Evolutionary conservation across 2,888 invertebrate species (phyloP), one percentile per base, ranked within the genome.

Genomic region (Sphaeridia pumilis): DNA sequence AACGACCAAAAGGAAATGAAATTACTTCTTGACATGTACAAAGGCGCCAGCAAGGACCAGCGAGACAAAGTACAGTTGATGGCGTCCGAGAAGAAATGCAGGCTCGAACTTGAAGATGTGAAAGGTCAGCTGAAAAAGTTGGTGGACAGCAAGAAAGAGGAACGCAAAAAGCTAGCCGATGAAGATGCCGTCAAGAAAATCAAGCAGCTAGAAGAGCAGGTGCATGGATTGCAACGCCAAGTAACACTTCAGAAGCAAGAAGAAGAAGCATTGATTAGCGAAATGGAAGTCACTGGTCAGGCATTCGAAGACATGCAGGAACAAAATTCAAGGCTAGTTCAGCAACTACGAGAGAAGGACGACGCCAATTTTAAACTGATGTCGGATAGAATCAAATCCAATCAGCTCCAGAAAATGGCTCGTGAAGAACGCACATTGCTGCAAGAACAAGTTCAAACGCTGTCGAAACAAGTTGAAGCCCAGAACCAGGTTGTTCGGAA

Each of bases 261-360:
- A 70, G 95, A 97, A 71, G 95, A 97, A 69, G 93, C 94, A 0
- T 75, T 98, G 47, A 75, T 97, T 17, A 95, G 90, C 69, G 98
- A 98, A 73, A 95, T 98, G 92, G 97, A 98, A 70, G 93, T 94
- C 2, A 98, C 97, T 0, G 97, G 97, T 0, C 95, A 95, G 71
- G 97, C 97, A 1, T 94, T 94, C 69, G 97, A 98, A 70, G 97
- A 98, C 68, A 94, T 95, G 93, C 95, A 97, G 73, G 95, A 97
- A 67, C 95, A 95, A 74, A 95, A 95, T 72, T 89, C 90, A 0
- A 76, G 94, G 34, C 78, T 97, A 21, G 85, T 97, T 48, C 93
- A 95, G 66, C 95, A 97, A 70, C 73, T 98, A 54, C 75, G 93
- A 2, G 95, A 97, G 71, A 95, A 97, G 67, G 93, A 94, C 67